A percentile compares a stretch with the other conserved stretches of the same genome.
phyloP scores from a whole-genome alignment of 64 coral and sea anemone species.

The Cladopsammia gracilis region DNA sequence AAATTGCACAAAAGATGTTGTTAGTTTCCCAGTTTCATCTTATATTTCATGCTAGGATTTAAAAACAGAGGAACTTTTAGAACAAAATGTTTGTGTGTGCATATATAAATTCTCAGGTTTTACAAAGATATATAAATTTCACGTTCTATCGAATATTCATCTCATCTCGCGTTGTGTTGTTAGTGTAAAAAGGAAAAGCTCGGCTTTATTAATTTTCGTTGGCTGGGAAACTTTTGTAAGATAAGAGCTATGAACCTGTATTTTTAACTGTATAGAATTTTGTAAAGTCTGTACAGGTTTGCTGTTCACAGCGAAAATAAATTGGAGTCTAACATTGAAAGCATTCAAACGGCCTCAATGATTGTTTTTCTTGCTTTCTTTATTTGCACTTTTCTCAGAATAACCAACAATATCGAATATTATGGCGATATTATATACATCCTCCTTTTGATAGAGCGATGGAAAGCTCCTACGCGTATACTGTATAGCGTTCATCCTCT shows the following conservation, averaged over 20 bases:
- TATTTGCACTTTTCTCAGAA: background rate
- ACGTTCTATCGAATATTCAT: conserved; percentile 60
- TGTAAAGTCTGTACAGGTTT: conserved; percentile 93
- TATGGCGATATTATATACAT: conserved; percentile 4
- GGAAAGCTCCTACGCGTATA: background rate
- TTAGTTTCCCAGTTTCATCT: conserved; percentile 46
- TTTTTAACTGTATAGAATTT: conserved; percentile 99
- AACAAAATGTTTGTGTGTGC: conserved; percentile 36
- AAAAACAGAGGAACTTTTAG: conserved; percentile 2
- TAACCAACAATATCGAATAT: background rate
- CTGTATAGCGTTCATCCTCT: background rate
- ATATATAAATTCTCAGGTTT: conserved; percentile 3
- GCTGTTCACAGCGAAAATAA: conserved; percentile 73
- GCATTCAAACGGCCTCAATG: background rate
- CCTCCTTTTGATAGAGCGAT: background rate
- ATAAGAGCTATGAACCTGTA: conserved; percentile 87
- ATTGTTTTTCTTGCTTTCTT: background rate
- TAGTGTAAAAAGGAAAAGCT: conserved; percentile 24
- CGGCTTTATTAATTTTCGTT: conserved; percentile 38
- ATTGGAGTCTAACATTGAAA: conserved; percentile 69
- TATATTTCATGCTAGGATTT: conserved; percentile 40
- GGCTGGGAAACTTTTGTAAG: conserved; percentile 86
- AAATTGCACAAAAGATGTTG: conserved; percentile 51
- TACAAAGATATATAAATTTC: conserved; percentile 95
- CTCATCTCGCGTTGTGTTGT: background rate